phyloP scores from a whole-genome alignment of 2,797 vertebrate genomes.

The Catamblyrhynchus diadema region DNA sequence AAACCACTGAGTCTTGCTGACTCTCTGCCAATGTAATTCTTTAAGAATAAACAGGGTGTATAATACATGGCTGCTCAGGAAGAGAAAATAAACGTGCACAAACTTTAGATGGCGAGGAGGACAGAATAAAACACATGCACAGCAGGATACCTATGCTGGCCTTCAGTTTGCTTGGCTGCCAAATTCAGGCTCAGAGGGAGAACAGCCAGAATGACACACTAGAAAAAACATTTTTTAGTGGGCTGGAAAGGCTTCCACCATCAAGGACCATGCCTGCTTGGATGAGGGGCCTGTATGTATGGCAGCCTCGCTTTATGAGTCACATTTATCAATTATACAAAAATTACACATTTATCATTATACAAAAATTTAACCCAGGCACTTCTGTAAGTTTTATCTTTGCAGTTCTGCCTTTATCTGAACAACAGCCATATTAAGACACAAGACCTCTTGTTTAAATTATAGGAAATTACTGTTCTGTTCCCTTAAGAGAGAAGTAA shows the following conservation, averaged over 20 bases:
- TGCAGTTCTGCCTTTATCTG: neutral
- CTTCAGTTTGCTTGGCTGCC: neutral
- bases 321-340: neutral
- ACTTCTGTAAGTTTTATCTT: neutral
- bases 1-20: neutral
- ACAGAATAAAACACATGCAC: neutral
- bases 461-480: neutral
- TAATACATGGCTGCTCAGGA: neutral
- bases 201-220: slow-evolving; percentile 29
- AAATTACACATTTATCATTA: neutral
- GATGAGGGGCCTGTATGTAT: neutral
- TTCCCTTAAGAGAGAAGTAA: neutral
- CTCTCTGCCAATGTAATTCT: neutral
- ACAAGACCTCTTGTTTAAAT: slow-evolving; percentile 33
- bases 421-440: neutral
- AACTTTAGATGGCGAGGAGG: neutral
- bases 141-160: neutral
- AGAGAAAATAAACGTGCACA: neutral
- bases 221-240: slow-evolving; percentile 16
- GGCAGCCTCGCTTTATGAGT: neutral
- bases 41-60: neutral
- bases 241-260: neutral
- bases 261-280: neutral
- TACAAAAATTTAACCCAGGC: neutral
- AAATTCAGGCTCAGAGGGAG: neutral